Base-by-base conservation (phyloP, 2,888 invertebrate species). In the Drosophila leonis region DNA sequence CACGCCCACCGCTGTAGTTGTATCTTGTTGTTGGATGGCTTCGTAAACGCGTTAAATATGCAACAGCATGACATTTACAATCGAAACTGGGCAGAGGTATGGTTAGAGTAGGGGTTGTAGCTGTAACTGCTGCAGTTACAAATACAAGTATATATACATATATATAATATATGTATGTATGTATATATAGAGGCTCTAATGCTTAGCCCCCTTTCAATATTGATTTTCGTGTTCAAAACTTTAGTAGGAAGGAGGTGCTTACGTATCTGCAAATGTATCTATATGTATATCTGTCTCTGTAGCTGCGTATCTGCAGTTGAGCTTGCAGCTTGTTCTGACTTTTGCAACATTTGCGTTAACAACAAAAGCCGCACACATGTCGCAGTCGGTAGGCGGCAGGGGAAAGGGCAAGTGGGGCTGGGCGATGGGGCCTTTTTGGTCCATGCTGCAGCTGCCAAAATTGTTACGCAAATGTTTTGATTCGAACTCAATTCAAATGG, bases 401-500 rank as follows among this genome's bases (percentile, higher is more conserved):
- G 18, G 9, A 10, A 10, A 9, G 29, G 15, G 12, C 1, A n/a
- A n/a, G n/a, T 20, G 15, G 10, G 10, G 8, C 18, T n/a, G n/a
- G n/a, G n/a, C n/a, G n/a, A n/a, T n/a, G 10, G 42, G 48, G 46
- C 15, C 9, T 42, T 20, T 29, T 8, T 35, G 8, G 35, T 12
- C 48, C 46, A 18, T 62, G 56, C 65, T 73, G 82, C 82, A 79
- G 65, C 68, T 84, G 82, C 62, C 84, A 89, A 84, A 31, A 78
- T 79, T 71, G 79, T 89, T 89, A 89, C 71, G 82, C 87, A 84
- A 84, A 84, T 89, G 87, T 87, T 89, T 79, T 76, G 65, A 73
- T 86, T 73, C 66, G 72, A 72, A 72, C 78, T 71, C 65, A 76
- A 83, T 78, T 81, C 55, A 72, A 84, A 68, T 69, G 87, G 78